Base-by-base conservation (phyloP, 2,888 invertebrate genomes). In the Gymnosoma rotundatum region DNA sequence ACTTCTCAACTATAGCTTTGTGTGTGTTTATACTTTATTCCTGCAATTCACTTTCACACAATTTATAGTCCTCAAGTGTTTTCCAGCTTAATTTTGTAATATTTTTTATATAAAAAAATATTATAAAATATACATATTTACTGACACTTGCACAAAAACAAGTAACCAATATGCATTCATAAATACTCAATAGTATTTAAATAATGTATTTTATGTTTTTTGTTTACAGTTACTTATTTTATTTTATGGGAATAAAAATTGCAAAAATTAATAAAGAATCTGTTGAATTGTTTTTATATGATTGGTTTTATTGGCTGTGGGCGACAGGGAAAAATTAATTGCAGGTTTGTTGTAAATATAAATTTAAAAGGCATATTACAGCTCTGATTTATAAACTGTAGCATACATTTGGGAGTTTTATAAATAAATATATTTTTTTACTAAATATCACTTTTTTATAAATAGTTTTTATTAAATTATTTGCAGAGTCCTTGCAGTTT, bases 211-310 rank as follows among this genome's bases (percentile, higher is more conserved):
- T 42, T 50, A 12, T 42, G 12, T 42, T 38, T 42, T 64, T 45
- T 36, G 52, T 16, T 18, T 20, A 32, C 12, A 67, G n/a, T 56
- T 42, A 69, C 54, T 69, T 69, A 20, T 56, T 69, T 52, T 67
- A 16, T 67, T 69, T 52, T 67, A 16, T 67, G 66, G 52, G 0
- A 67, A 20, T 20, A 66, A 36, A 38, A 38, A 14, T 42, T 16
- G 45, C n/a, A 48, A n/a, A 14, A 48, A 16, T 16, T 1, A 48
- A 48, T 14, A 16, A 48, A 16, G 6, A 5, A 14, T 16, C 45
- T 48, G 12, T 12, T 38, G 16, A 14, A 67, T 38, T 21, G 21
- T 67, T 67, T 67, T 54, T 21, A 64, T 61, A 38, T 61, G n/a
- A 61, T 61, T 2, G 18, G 16, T 61, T 61, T 48, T 48, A 48